Evolutionary conservation across 2,113 vertebrate species (phyloP), one percentile per base, ranked within the genome.

Genomic region (Corythoichthys haematopterus): DNA sequence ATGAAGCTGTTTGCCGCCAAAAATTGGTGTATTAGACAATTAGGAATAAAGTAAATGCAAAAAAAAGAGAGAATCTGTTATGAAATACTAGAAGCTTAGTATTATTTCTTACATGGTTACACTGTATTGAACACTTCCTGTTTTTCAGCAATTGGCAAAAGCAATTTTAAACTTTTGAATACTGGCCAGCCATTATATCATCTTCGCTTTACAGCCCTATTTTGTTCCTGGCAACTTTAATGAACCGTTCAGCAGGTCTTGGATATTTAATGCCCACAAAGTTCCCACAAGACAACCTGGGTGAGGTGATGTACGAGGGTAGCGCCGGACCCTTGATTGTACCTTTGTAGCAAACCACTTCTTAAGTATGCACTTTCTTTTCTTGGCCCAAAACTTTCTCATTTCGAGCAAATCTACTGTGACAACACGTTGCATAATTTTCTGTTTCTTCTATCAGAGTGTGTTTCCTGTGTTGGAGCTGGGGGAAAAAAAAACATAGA

Each of bases 371-470:
- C 33, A 14, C 8, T 53, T 16, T 70, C 4, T 57, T 48, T 52
- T 57, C 33, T 28, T 28, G 5, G 37, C 14, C 35, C 0, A 40
- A 63, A n/a, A 55, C 9, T 2, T 57, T 37, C 55, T 50, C 38
- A 10, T 52, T 65, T 15, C 12, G 37, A 46, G 63, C 63, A 48
- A 58, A 46, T 69, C 62, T 8, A 69, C 14, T 72, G 52, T 62
- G 45, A 64, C 37, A 15, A 20, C 9, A 37, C 57, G 47, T 9
- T 61, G 16, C 0, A 53, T 71, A 14, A n/a, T 68, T 56, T 62
- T 28, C 67, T 64, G 67, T n/a, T 60, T 12, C 7, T 67, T 36
- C 20, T 20, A 45, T 65, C 16, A 10, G 55, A 14, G 57, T 65
- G 58, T 59, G 51, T n/a, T 58, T 47, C 36, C 35, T 13, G 28